These are phyloP conservation scores for Pygoscelis antarcticus DNA, from an alignment of 2,113 vertebrate genomes.

Conservation along the genomic window DNA sequence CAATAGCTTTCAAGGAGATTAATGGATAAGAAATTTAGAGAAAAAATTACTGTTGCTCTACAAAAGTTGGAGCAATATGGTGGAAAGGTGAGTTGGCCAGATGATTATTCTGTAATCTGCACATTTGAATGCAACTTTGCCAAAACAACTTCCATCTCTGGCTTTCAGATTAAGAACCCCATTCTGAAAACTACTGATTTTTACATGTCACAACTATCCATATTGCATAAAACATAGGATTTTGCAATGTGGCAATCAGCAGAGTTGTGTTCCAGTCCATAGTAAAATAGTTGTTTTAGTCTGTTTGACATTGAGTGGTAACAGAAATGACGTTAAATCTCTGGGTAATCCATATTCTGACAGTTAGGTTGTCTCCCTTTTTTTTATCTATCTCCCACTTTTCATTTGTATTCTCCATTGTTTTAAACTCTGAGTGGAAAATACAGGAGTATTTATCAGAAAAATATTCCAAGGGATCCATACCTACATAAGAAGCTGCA, in stretches of 20 bases:
- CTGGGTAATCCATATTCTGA: background rate
- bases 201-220: background rate
- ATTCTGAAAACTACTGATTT: background rate
- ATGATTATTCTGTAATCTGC: background rate
- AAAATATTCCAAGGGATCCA: background rate
- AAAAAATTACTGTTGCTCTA: constrained; percentile 73
- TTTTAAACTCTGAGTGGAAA: background rate
- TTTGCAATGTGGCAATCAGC: background rate
- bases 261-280: background rate
- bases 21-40: constrained; percentile 79
- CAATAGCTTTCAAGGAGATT: constrained; percentile 80
- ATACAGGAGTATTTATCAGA: background rate
- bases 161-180: background rate
- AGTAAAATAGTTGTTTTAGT: background rate
- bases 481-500: background rate
- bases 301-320: background rate
- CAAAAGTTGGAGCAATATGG: constrained; percentile 80
- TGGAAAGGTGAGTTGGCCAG: constrained; percentile 70
- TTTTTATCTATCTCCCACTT: background rate
- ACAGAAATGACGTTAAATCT: background rate
- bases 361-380: background rate
- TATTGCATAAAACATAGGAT: background rate
- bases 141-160: background rate
- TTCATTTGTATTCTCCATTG: background rate
- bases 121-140: background rate